A percentile compares a stretch with the other conserved stretches of the same genome.
phyloP scores from a whole-genome alignment of 2,113 vertebrate species.

The Brachionichthys hirsutus region DNA sequence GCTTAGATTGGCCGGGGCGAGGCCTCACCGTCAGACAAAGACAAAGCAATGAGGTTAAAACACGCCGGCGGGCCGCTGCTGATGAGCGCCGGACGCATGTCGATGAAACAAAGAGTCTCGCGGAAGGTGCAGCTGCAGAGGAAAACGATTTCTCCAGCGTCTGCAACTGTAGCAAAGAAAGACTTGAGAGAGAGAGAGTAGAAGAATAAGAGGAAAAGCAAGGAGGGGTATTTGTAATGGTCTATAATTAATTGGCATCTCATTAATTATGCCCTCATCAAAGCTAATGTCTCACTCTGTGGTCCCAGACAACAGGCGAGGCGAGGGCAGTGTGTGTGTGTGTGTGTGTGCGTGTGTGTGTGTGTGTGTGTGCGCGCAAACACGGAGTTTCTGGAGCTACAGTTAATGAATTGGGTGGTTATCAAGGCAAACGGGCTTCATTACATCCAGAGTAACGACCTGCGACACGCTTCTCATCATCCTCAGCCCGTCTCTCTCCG shows the following conservation, averaged over 20 bases:
- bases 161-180: too few relatives aligned
- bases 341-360: slow-evolving; percentile 1
- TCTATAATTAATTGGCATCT: slow-evolving; percentile 54
- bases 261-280: slow-evolving; percentile 62
- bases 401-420: slow-evolving; percentile 66
- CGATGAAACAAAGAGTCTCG: too few relatives aligned
- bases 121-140: too few relatives aligned
- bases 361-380: slow-evolving; percentile 24
- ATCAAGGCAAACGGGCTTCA: slow-evolving; percentile 62
- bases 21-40: too few relatives aligned
- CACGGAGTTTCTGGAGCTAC: slow-evolving; percentile 44
- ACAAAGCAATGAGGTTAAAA: too few relatives aligned
- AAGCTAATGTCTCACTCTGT: slow-evolving; percentile 44
- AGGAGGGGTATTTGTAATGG: slow-evolving; percentile 35
- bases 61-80: too few relatives aligned
- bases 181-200: neutral
- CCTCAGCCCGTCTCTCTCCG: slow-evolving; percentile 13
- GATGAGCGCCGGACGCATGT: too few relatives aligned
- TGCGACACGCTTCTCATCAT: slow-evolving; percentile 52
- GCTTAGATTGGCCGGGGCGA: too few relatives aligned
- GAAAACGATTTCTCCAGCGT: too few relatives aligned
- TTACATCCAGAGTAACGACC: slow-evolving; percentile 66
- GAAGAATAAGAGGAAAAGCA: slow-evolving; percentile 6
- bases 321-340: neutral
- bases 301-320: slow-evolving; percentile 27